Evolutionary conservation across 2,113 vertebrate species (phyloP).

Genomic region (Lates calcarifer): DNA sequence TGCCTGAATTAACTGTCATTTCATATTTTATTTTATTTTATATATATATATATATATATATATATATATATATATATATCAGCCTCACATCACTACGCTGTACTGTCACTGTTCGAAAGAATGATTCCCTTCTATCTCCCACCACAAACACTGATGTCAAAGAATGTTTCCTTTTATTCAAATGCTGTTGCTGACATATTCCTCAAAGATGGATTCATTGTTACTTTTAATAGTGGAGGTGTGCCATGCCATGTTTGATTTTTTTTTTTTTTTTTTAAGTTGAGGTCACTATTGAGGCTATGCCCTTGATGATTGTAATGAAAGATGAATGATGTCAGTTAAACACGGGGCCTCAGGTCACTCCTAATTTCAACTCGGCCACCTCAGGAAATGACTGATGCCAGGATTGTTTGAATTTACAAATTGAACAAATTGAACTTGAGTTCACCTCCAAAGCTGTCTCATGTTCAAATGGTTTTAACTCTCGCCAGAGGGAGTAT

Average conservation of each 20-base stretch:
- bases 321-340: constrained; percentile 70
- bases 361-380: constrained; percentile 36
- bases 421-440: constrained; percentile 35
- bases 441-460: constrained; percentile 6
- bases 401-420: constrained; percentile 54
- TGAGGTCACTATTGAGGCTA: constrained; percentile 44
- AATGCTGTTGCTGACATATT: constrained; percentile 63
- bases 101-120: constrained; percentile 35
- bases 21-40: neutral
- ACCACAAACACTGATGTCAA: constrained; percentile 45
- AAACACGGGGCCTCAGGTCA: constrained; percentile 43
- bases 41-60: no score
- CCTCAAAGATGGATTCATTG: constrained; percentile 44
- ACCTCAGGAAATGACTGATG: constrained; percentile 65
- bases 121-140: constrained; percentile 27
- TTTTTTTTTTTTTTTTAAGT: constrained; percentile 31
- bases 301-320: constrained; percentile 64
- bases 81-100: constrained; percentile 26
- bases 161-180: constrained; percentile 57
- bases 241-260: constrained; percentile 60
- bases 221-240: constrained; percentile 57
- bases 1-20: constrained; percentile 17
- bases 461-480: neutral
- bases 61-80: no score
- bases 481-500: neutral